Evolutionary conservation across 2,888 invertebrate genomes (phyloP), one percentile per base, ranked within the genome.

Genomic region (Vannuccia rotundouncinata): DNA sequence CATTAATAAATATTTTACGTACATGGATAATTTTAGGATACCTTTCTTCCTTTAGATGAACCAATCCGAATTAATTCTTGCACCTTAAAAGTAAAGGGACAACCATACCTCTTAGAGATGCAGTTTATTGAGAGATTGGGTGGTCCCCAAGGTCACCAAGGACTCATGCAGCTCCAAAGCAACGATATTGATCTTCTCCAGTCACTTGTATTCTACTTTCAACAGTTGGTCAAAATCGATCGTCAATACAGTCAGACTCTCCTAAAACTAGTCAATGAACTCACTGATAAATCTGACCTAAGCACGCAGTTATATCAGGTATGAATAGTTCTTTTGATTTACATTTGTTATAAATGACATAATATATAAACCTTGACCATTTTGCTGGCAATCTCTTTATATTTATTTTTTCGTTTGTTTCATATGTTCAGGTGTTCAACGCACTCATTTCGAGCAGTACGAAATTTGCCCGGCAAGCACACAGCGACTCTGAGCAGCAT

Each of bases 121-220:
- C 66, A 66, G 10, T 66, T 66, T 66, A 27, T 66, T 17, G 66
- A 66, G 10, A 17, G 66, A 22, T 22, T 66, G 66, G 25, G 66
- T 66, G 66, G 66, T 2, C 66, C 66, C 22, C 66, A 66, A 22
- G 66, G 66, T 66, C 66, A 66, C 22, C 66, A 66, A 27, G 66
- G 66, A 5, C 66, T 66, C 17, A 5, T 66, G 5, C 66, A 66
- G 22, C 66, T 66, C 17, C 66, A 66, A 27, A 27, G 22, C 17
- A 66, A 66, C 25, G 66, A 66, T 66, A 66, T 66, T 27, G 66
- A 66, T 22, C 66, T 66, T 5, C 66, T 66, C 66, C 66, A 66
- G 66, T 66, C 66, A 2, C 66, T 66, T 2, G 10, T 66, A 2
- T 22, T 66, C 66, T 66, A 66, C 66, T 66, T 66, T 22, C 66